A percentile compares a stretch with the other conserved stretches of the same genome.
Evolutionary conservation across 1,140 invertebrate genomes (phyloP).

Genomic region (Drosophila santomea): DNA sequence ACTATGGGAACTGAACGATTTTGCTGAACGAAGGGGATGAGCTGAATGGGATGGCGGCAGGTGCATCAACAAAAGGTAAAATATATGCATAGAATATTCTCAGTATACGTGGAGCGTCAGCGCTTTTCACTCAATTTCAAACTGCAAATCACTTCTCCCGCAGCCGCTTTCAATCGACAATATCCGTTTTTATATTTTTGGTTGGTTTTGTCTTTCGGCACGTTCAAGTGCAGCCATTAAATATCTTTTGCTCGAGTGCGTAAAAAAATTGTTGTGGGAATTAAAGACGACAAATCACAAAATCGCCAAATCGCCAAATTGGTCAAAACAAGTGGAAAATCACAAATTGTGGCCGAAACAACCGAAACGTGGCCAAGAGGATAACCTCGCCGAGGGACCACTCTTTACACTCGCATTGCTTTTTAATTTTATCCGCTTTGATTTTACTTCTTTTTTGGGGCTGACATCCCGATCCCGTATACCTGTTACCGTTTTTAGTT

Average conservation of each 20-base stretch:
- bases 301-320: constrained; percentile 74
- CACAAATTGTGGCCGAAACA: constrained; percentile 60
- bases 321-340: constrained; percentile 77
- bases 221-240: constrained; percentile 80
- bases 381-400: constrained; percentile 20
- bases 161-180: neutral
- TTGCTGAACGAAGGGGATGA: neutral
- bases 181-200: constrained; percentile 23
- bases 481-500: constrained; percentile 61
- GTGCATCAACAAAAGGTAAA: constrained; percentile 41
- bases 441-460: neutral
- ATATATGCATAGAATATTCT: constrained; percentile 42
- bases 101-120: constrained; percentile 25
- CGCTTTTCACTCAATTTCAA: constrained; percentile 44
- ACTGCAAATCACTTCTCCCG: constrained; percentile 8
- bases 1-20: constrained; percentile 4
- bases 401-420: constrained; percentile 22
- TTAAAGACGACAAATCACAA: constrained; percentile 71
- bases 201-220: constrained; percentile 45
- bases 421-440: constrained; percentile 12
- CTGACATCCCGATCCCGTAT: constrained; percentile 40
- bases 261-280: constrained; percentile 62
- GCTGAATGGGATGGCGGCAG: constrained; percentile 13
- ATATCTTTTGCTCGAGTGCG: constrained; percentile 69
- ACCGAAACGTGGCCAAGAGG: constrained; percentile 61